phyloP scores from a whole-genome alignment of 2,888 invertebrate genomes.

The Diadegma fenestrale region DNA sequence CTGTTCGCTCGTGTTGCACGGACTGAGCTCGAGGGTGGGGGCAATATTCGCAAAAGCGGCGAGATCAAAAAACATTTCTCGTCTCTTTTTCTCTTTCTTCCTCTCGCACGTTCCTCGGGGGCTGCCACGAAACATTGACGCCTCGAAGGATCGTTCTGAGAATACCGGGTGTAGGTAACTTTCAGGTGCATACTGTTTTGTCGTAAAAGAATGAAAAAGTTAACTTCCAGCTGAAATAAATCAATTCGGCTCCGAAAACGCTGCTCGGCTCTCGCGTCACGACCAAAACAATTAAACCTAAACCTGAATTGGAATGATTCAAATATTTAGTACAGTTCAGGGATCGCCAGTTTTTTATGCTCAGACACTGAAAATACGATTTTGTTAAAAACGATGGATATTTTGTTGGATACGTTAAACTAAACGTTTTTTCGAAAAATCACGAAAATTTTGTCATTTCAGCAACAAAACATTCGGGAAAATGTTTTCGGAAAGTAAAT shows the following conservation, averaged over 20 bases:
- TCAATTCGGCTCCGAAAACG: neutral
- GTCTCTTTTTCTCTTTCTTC: slow-evolving; percentile 49
- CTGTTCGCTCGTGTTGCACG: slow-evolving; percentile 7
- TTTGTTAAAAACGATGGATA: too few relatives aligned
- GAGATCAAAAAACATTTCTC: slow-evolving; percentile 75
- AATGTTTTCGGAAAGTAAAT: too few relatives aligned
- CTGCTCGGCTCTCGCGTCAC: neutral
- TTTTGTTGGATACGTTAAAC: too few relatives aligned
- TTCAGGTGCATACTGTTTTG: slow-evolving; percentile 31
- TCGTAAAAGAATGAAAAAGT: slow-evolving; percentile 29
- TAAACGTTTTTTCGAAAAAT: too few relatives aligned
- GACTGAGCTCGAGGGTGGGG: neutral
- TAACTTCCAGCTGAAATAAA: neutral
- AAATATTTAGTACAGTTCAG: neutral
- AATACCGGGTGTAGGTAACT: slow-evolving; percentile 50
- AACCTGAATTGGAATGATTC: neutral
- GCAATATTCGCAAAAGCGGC: slow-evolving; percentile 72
- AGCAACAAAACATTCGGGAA: too few relatives aligned
- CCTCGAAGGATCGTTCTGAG: slow-evolving; percentile 69
- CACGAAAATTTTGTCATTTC: too few relatives aligned
- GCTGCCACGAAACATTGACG: slow-evolving; percentile 66
- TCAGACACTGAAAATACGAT: too few relatives aligned
- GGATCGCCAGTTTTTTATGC: too few relatives aligned
- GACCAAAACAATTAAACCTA: neutral
- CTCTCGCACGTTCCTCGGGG: slow-evolving; percentile 56